Conservation (phyloP, 2,888 invertebrate species). For the Drosophila stalkeri region DNA sequence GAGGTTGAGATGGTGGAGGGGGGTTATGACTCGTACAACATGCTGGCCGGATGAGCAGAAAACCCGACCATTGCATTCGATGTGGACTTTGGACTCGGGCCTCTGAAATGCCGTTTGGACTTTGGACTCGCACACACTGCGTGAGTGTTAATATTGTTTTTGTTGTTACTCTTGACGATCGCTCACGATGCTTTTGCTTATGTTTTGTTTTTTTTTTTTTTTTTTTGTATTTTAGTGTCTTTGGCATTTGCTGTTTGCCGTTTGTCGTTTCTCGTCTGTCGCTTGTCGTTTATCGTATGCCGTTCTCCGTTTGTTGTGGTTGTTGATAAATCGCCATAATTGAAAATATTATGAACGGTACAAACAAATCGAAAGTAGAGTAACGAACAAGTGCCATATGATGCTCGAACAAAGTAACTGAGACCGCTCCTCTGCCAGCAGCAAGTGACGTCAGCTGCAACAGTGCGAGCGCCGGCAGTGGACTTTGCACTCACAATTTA, state of each 20-base stretch:
- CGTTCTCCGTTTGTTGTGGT: constrained; percentile 34
- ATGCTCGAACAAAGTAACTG: constrained; percentile 48
- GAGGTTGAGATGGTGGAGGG: constrained; percentile 11
- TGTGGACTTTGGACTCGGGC: constrained; percentile 73
- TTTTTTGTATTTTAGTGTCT: constrained; percentile 32
- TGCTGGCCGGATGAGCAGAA: constrained; percentile 64
- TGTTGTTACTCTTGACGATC: constrained; percentile 53
- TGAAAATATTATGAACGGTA: constrained; percentile 47
- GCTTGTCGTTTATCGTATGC: constrained; percentile 1
- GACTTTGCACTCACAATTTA: constrained; percentile 48
- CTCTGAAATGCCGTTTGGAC: constrained; percentile 71
- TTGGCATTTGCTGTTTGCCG: constrained; percentile 13
- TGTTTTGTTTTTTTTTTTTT: constrained; percentile 52
- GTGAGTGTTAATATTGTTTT: constrained; percentile 61
- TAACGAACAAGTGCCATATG: constrained; percentile 46
- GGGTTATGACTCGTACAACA: constrained; percentile 66
- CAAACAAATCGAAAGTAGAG: constrained; percentile 51
- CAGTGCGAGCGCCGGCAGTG: constrained; percentile 33
- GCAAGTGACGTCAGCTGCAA: constrained; percentile 54
- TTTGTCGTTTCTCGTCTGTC: constrained; percentile 15
- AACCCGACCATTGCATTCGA: constrained; percentile 72
- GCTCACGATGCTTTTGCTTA: constrained; percentile 40
- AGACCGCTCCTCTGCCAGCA: constrained; percentile 30
- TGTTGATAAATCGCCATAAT: constrained; percentile 58
- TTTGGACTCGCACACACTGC: constrained; percentile 73